Conservation (phyloP, 2,797 vertebrate species). For the Onychomys torridus region DNA sequence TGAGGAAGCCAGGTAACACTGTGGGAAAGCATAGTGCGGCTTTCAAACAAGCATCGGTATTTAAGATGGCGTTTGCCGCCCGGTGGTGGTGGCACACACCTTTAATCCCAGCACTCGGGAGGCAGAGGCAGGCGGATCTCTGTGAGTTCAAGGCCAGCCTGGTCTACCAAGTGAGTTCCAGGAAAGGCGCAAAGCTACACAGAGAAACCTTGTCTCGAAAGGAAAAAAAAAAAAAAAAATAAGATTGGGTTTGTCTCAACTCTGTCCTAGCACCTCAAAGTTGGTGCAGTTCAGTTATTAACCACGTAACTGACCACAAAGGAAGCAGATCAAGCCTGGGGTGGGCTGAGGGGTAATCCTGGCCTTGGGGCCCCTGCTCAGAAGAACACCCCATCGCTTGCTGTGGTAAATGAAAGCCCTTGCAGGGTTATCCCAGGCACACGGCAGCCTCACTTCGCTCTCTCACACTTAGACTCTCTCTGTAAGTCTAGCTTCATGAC, state of each 20-base stretch:
- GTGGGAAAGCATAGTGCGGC: not conserved
- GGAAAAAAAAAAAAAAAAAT: no score
- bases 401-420: not conserved
- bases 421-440: not conserved
- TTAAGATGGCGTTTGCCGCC: not conserved
- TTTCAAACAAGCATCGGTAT: not conserved
- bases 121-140: no score
- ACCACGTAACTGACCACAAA: not conserved
- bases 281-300: not conserved
- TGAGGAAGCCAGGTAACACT: not conserved
- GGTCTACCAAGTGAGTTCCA: no score
- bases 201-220: no score
- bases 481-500: not conserved
- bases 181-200: no score
- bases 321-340: not conserved
- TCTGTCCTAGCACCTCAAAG: not conserved
- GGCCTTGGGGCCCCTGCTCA: not conserved
- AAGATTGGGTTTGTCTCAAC: not conserved
- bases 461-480: not conserved
- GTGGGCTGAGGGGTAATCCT: accelerated
- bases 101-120: no score
- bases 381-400: accelerated
- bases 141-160: no score
- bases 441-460: not conserved
- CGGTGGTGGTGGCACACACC: no score